Evolutionary conservation across 2,888 invertebrate species (phyloP).

Genomic region (Fragum sueziense): DNA sequence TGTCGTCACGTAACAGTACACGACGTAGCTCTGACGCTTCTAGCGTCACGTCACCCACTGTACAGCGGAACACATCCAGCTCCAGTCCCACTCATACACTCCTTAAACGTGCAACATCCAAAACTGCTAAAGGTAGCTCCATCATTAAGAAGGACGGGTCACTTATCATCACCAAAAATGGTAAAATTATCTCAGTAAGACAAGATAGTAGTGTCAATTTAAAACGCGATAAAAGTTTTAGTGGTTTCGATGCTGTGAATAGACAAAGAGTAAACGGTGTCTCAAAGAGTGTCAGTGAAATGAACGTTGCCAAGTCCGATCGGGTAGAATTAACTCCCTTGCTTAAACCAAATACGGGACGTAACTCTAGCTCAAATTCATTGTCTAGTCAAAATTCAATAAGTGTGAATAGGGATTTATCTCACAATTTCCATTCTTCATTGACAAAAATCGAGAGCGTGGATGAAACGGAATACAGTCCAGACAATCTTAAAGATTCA

Average conservation of each 20-base stretch:
- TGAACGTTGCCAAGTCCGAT: slow-evolving; percentile 29
- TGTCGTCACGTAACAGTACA: slow-evolving; percentile 37
- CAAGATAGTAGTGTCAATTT: slow-evolving; percentile 49
- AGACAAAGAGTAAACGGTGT: slow-evolving; percentile 33
- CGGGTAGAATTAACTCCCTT: slow-evolving; percentile 40
- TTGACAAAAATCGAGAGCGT: slow-evolving; percentile 60
- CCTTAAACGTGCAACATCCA: slow-evolving; percentile 62
- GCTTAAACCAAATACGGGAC: not conserved
- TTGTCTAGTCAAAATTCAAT: slow-evolving; percentile 7
- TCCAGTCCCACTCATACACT: slow-evolving; percentile 59
- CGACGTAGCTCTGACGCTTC: slow-evolving; percentile 48
- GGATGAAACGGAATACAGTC: slow-evolving; percentile 39
- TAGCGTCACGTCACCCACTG: slow-evolving; percentile 29
- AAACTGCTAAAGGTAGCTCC: slow-evolving; percentile 70
- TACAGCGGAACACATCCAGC: slow-evolving; percentile 27
- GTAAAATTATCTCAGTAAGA: slow-evolving; percentile 75
- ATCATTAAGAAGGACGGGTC: slow-evolving; percentile 73
- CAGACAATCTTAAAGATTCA: not conserved
- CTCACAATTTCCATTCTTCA: slow-evolving; percentile 45
- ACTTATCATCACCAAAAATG: slow-evolving; percentile 74
- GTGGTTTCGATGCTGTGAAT: slow-evolving; percentile 45
- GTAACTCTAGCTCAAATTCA: slow-evolving; percentile 17
- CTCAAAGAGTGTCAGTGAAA: slow-evolving; percentile 51
- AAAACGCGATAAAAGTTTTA: slow-evolving; percentile 46
- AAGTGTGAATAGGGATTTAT: not conserved